Base-by-base conservation (phyloP, 2,113 vertebrate genomes). In the Acinonyx jubatus region DNA sequence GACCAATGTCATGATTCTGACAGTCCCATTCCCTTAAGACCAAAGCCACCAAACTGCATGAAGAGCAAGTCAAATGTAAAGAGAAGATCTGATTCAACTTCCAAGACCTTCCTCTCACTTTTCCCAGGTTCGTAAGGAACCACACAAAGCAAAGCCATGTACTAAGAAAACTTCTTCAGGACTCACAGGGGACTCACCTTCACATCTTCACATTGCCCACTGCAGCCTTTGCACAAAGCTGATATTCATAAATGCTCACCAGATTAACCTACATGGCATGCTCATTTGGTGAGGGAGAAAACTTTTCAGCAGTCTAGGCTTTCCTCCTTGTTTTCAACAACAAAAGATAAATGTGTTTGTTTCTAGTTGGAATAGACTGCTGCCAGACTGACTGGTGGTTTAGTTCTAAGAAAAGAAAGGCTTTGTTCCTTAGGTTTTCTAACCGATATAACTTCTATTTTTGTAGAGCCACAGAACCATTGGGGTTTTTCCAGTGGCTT, bases 371-470 rank as follows among this genome's bases (percentile, higher is more conserved):
- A 84, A n/a, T 92, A 78, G 36, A 21, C 69, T 69, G 8, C 66
- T 80, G 45, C 19, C 61, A 94, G 18, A 85, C 27, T 11, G 18
- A 74, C 48, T n/a, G 14, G n/a, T 36, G 15, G 25, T 63, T 83
- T 55, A 41, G 4, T 76, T 74, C 50, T 65, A 81, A 94, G 71
- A 92, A 95, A 85, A 91, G 57, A 92, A 97, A 93, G 61, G 19
- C 12, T 95, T 92, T 87, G 73, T 91, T 82, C 55, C 79, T 95
- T 63, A 63, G 11, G 0, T 94, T 61, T 81, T 78, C 68, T 95
- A 79, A 83, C 33, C 89, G 50, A 93, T 65, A 36, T 18, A 73
- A 89, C 63, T 91, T 80, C 65, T 82, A 13, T 85, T 95, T 76
- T 86, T 69, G 69, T 31, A 81, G 36, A 94, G 36, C 36, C 55